Conservation (phyloP, 53 echinoderm and acorn worm species). For the Apostichopus leukothele region DNA sequence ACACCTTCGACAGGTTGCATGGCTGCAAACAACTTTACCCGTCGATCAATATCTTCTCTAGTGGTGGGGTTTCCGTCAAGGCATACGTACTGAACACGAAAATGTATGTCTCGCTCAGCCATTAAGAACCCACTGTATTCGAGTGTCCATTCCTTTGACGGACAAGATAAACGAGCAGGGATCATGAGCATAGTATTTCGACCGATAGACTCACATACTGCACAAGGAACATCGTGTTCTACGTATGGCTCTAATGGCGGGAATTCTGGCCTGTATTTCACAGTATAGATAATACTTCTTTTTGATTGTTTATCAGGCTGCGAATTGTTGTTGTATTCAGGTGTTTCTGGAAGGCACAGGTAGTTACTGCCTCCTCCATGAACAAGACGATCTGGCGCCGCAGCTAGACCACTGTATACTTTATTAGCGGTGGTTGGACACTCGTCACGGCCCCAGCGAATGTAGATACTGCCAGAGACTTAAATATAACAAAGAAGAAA, state of each 20-base stretch:
- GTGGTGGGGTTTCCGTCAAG: background rate
- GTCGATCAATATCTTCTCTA: background rate
- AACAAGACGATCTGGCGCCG: background rate
- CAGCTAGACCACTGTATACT: constrained; percentile 1
- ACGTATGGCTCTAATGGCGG: background rate
- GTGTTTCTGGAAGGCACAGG: background rate
- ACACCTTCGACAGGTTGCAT: background rate
- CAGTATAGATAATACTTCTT: background rate
- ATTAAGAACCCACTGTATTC: constrained; percentile 32
- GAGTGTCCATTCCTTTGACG: background rate
- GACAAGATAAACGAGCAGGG: constrained; percentile 17
- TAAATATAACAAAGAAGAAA: background rate
- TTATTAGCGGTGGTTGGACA: background rate
- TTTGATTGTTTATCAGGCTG: background rate
- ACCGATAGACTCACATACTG: background rate
- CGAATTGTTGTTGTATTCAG: background rate
- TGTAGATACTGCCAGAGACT: background rate
- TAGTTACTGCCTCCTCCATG: background rate
- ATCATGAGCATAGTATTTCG: constrained; percentile 16
- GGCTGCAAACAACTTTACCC: background rate
- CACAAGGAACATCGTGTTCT: constrained; percentile 18
- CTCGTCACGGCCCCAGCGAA: background rate
- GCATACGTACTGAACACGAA: background rate
- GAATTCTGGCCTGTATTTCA: background rate
- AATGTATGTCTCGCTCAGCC: background rate